A percentile compares a stretch with the other conserved stretches of the same genome.
Conservation (phyloP, 2,797 vertebrate genomes). For the Cynopterus sphinx region DNA sequence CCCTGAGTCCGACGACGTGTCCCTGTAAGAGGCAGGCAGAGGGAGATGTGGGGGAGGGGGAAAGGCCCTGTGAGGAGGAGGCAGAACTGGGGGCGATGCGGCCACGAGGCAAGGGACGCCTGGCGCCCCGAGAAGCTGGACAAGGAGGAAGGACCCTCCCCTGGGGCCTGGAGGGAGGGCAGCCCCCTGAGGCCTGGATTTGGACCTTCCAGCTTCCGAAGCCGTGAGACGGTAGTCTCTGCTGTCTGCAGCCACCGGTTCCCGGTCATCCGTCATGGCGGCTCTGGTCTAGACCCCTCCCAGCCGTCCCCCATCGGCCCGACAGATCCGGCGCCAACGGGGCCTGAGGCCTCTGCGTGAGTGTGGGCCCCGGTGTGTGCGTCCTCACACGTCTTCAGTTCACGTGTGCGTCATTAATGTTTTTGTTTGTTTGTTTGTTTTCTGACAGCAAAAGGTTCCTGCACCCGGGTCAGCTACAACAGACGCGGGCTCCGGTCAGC, state of each 20-base stretch:
- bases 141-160: background rate
- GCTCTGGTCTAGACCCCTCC: background rate
- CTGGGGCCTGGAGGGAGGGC: background rate
- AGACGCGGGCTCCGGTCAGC: no score
- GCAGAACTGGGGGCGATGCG: background rate
- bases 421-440: no score
- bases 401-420: no score
- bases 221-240: background rate
- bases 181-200: background rate
- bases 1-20: background rate
- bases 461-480: no score
- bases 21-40: background rate
- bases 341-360: no score
- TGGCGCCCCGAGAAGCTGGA: background rate
- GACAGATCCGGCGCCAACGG: background rate
- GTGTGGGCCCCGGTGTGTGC: no score
- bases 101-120: accelerated
- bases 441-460: no score
- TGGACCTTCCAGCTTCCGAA: background rate
- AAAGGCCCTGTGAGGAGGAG: accelerated
- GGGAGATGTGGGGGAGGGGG: background rate
- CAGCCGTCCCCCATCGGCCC: background rate
- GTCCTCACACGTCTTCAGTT: no score
- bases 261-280: background rate
- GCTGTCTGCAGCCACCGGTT: background rate